Percentiles rank a stretch among this genome's conserved stretches.
phyloP scores from a whole-genome alignment of 2,888 invertebrate species.

The Laothoe populi region DNA sequence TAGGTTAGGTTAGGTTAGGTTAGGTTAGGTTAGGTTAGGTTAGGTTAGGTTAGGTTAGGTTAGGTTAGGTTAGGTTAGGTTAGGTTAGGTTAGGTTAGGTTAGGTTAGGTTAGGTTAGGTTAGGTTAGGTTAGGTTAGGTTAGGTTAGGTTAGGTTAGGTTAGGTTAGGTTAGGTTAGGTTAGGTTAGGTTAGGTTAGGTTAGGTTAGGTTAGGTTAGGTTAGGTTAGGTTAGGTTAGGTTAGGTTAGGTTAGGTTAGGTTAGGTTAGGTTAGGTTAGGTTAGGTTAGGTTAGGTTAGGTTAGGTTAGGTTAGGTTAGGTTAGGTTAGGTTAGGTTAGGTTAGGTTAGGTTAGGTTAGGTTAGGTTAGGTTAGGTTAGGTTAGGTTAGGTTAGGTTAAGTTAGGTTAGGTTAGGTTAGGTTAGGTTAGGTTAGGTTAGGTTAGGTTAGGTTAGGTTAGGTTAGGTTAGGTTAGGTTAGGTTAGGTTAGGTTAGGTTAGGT shows the following conservation, averaged over 20 bases:
- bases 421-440: conserved; percentile 31
- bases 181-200: conserved; percentile 31
- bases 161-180: conserved; percentile 32
- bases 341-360: conserved; percentile 32
- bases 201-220: conserved; percentile 30
- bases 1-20: conserved; percentile 31
- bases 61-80: conserved; percentile 32
- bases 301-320: conserved; percentile 32
- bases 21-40: conserved; percentile 30
- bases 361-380: conserved; percentile 34
- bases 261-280: conserved; percentile 34
- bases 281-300: conserved; percentile 33
- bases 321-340: conserved; percentile 33
- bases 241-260: conserved; percentile 32
- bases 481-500: conserved; percentile 39
- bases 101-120: conserved; percentile 33
- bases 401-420: conserved; percentile 35
- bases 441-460: conserved; percentile 36
- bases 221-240: conserved; percentile 31
- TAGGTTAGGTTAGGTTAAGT: conserved; percentile 35
- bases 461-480: conserved; percentile 36
- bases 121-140: conserved; percentile 41
- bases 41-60: conserved; percentile 30
- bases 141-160: conserved; percentile 32
- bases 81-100: conserved; percentile 38